A percentile compares a stretch with the other conserved stretches of the same genome.
Evolutionary conservation across 2,888 invertebrate species (phyloP).

Genomic region (Nomada ferruginata): DNA sequence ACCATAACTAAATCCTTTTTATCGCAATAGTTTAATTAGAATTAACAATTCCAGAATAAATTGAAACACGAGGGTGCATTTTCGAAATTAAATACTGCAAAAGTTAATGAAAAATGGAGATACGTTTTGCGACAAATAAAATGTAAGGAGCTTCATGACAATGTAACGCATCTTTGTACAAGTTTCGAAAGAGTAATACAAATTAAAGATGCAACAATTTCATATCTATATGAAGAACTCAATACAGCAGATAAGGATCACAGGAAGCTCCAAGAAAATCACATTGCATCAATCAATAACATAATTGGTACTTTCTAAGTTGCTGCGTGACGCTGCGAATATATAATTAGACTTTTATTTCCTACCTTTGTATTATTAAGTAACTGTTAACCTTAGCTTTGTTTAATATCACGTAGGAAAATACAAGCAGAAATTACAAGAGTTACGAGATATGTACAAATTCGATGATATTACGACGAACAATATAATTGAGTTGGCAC

Average conservation of each 20-base stretch:
- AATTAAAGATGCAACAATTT: conserved; percentile 89
- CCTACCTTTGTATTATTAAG: background rate
- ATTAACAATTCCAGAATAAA: conserved; percentile 88
- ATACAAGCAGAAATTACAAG: conserved; percentile 86
- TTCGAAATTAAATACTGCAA: conserved; percentile 91
- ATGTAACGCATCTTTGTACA: conserved; percentile 87
- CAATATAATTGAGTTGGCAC: conserved; percentile 86
- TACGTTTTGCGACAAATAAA: conserved; percentile 91
- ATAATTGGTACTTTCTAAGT: conserved; percentile 86
- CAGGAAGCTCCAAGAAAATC: conserved; percentile 89
- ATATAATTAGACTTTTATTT: too few relatives aligned
- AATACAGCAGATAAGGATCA: conserved; percentile 91
- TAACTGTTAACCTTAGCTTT: background rate
- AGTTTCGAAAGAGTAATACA: conserved; percentile 88
- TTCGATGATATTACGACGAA: conserved; percentile 84
- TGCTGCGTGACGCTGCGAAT: too few relatives aligned
- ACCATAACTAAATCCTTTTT: conserved; percentile 29
- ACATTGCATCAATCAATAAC: conserved; percentile 89
- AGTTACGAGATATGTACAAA: conserved; percentile 87
- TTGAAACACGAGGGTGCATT: conserved; percentile 92
- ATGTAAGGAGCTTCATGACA: conserved; percentile 89
- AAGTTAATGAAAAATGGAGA: conserved; percentile 94
- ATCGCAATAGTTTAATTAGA: conserved; percentile 1
- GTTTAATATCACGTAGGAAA: conserved; percentile 83
- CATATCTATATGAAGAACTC: conserved; percentile 87